Evolutionary conservation across 2,888 invertebrate species (phyloP), one percentile per base, ranked within the genome.

Genomic region (Tupiocoris notatus): DNA sequence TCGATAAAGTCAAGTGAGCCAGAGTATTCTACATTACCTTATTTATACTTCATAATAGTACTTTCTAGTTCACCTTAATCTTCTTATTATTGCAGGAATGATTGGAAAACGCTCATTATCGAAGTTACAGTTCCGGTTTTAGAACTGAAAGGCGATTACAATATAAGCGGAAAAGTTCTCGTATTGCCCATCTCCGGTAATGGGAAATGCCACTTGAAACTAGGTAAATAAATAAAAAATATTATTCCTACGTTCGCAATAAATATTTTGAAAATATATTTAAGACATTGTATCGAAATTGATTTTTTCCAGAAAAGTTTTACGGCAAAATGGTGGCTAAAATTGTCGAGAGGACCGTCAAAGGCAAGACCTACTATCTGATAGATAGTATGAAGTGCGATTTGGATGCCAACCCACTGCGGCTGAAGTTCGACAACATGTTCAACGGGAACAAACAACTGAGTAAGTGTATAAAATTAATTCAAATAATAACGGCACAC

Each of bases 121-220:
- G 66, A 65, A 24, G 66, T 23, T 1, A n/a, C 24, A 1, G 2
- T 22, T 6, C 75, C 75, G 6, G 39, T 86, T 81, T 85, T 92
- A 82, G 88, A 88, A 81, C 88, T 92, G 80, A 84, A 89, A 2
- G 91, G 88, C 0, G 39, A 73, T n/a, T 73, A 73, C 62, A 73
- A 73, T n/a, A 62, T 73, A 22, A 20, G 25, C 16, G 73, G 73
- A 7, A 61, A 73, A 61, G 54, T 73, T n/a, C 39, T 73, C 18
- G 6, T 73, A 24, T 54, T 73, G 21, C 73, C 73, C 0, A 73
- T 73, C 18, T 21, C n/a, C 12, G 73, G 73, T 25, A 25, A 73
- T 18, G 73, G 73, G 1, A 25, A 61, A 18, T 61, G 21, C 12
- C 24, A 62, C 23, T 17, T 73, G n/a, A 54, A 1, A 24, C 21